phyloP scores from a whole-genome alignment of 2,113 vertebrate genomes.

The Speoplatyrhinus poulsoni region DNA sequence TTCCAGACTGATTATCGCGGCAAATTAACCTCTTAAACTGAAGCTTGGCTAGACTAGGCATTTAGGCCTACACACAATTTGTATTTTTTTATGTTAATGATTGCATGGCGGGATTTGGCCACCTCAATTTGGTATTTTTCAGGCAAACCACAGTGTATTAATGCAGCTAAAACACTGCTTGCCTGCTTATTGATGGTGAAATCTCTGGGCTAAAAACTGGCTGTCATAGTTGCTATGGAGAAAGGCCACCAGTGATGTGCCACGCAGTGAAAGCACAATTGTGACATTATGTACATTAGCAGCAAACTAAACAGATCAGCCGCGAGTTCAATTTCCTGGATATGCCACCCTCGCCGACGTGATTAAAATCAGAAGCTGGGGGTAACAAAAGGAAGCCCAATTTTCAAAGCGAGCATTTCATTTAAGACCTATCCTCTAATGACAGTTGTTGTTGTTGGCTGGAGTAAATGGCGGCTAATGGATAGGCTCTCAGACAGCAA shows the following conservation, averaged over 20 bases:
- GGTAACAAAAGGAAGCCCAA: slow-evolving; percentile 29
- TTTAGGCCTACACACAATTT: no score
- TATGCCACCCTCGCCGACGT: slow-evolving; percentile 2
- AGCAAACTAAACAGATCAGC: slow-evolving; percentile 49
- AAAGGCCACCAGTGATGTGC: slow-evolving; percentile 13
- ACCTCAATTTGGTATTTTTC: neutral
- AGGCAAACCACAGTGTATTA: no score
- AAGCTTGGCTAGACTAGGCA: no score
- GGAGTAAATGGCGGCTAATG: slow-evolving; percentile 54
- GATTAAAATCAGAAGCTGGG: slow-evolving; percentile 27
- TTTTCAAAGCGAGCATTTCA: slow-evolving; percentile 38
- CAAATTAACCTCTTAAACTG: no score
- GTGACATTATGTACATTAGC: slow-evolving; percentile 40
- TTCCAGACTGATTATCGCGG: no score
- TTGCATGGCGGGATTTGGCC: no score
- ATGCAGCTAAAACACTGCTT: neutral
- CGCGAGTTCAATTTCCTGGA: slow-evolving; percentile 25
- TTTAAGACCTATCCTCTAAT: slow-evolving; percentile 54
- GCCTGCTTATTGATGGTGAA: neutral
- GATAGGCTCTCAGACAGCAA: slow-evolving; percentile 42
- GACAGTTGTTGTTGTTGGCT: slow-evolving; percentile 39
- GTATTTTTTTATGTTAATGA: no score
- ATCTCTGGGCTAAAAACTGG: neutral
- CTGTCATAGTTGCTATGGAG: slow-evolving; percentile 9
- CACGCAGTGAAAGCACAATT: slow-evolving; percentile 35